phyloP scores from a whole-genome alignment of 2,113 vertebrate genomes.

The Phycodurus eques region DNA sequence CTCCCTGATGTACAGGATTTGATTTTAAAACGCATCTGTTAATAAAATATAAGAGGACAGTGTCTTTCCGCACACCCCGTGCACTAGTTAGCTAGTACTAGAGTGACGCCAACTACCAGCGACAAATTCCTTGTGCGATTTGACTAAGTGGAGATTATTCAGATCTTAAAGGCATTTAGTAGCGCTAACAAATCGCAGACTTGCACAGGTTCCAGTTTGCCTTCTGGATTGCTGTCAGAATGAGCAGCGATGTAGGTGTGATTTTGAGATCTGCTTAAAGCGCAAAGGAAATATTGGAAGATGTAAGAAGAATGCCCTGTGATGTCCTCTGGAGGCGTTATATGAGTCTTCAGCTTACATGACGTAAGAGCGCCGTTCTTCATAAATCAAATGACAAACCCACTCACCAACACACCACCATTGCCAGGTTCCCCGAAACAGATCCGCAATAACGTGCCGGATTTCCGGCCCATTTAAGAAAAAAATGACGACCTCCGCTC shows the following conservation, averaged over 20 bases:
- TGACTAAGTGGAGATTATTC: background rate
- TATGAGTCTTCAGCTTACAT: background rate
- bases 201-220: background rate
- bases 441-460: constrained; percentile 10
- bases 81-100: background rate
- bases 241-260: constrained; percentile 28
- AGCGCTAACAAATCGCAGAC: background rate
- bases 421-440: constrained; percentile 37
- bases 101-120: background rate
- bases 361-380: constrained; percentile 12
- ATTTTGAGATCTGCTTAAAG: constrained; percentile 13
- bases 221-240: constrained; percentile 1
- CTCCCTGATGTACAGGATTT: too few species aligned
- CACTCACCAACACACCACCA: constrained; percentile 30
- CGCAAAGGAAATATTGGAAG: constrained; percentile 28
- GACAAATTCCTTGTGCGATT: background rate
- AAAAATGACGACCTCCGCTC: constrained; percentile 11
- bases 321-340: constrained; percentile 40
- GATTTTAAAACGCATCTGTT: too few species aligned
- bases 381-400: constrained; percentile 27
- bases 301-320: constrained; percentile 38
- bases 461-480: constrained; percentile 31
- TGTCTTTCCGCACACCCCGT: too few species aligned
- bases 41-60: too few species aligned
- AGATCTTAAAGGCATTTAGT: background rate